Evolutionary conservation across 1,140 invertebrate genomes (phyloP).

Genomic region (Diabrotica virgifera): DNA sequence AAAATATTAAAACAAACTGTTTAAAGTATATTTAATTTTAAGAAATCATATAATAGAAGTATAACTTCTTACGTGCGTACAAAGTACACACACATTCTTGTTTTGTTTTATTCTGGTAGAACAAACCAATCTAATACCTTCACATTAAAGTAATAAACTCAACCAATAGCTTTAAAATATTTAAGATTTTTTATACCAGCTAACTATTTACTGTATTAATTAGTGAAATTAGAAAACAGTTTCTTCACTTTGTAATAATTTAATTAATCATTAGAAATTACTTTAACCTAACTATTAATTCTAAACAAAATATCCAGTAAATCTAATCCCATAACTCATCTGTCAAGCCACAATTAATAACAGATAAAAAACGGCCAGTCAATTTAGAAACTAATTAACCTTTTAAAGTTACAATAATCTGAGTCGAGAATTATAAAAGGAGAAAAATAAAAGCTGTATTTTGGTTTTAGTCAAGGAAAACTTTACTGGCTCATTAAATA

Average conservation of each 20-base stretch:
- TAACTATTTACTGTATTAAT: background rate
- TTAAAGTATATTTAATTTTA: too few species aligned
- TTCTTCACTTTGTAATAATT: background rate
- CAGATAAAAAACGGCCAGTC: conserved; percentile 15
- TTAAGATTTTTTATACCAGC: too few species aligned
- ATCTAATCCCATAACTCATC: conserved; percentile 2
- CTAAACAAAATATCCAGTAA: background rate
- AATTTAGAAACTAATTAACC: conserved; percentile 23
- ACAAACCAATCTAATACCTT: too few species aligned
- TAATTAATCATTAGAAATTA: background rate
- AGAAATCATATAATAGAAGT: too few species aligned
- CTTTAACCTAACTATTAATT: background rate
- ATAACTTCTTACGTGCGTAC: too few species aligned
- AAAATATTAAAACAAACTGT: too few species aligned
- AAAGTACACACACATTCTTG: too few species aligned
- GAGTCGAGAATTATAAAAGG: background rate
- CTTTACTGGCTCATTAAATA: too few species aligned
- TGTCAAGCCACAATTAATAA: conserved; percentile 11
- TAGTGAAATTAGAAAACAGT: background rate
- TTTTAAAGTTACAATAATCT: conserved; percentile 19
- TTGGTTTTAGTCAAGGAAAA: too few species aligned
- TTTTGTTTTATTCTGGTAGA: too few species aligned
- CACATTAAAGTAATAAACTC: too few species aligned
- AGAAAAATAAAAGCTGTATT: background rate
- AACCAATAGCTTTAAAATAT: too few species aligned